Percentiles rank a stretch among this genome's conserved stretches.
Conservation (phyloP, 2,888 invertebrate species). For the Dasypolia templi region DNA sequence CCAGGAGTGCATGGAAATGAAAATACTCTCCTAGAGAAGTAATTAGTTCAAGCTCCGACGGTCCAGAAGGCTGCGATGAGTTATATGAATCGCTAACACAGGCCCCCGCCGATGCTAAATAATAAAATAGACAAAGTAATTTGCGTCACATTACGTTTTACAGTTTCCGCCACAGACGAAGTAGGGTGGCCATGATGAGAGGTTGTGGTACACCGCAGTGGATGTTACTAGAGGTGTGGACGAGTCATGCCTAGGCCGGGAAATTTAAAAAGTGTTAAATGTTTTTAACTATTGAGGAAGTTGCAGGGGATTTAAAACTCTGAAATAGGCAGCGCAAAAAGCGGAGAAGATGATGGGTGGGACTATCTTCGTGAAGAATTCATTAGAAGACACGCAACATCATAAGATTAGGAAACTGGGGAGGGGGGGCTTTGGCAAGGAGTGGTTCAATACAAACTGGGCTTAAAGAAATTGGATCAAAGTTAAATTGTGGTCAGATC, state of each 20-base stretch:
- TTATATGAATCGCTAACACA: conserved; percentile 69
- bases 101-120: conserved; percentile 69
- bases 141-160: conserved; percentile 78
- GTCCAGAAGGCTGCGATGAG: conserved; percentile 59
- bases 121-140: conserved; percentile 79
- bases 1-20: conserved; percentile 23
- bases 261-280: not conserved
- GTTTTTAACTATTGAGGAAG: not conserved
- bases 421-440: not conserved
- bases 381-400: not conserved
- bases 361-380: not conserved
- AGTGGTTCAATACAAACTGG: too few relatives aligned
- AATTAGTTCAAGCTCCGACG: conserved; percentile 51
- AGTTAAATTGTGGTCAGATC: too few relatives aligned
- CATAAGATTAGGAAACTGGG: too few relatives aligned
- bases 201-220: conserved; percentile 12
- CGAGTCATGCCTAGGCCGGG: not conserved
- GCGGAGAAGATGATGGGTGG: too few relatives aligned
- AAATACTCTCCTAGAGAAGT: conserved; percentile 44
- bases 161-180: conserved; percentile 70
- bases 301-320: not conserved
- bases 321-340: not conserved
- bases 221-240: not conserved
- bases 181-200: conserved; percentile 59
- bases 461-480: too few relatives aligned